Percentiles rank a stretch among this genome's conserved stretches.
These are phyloP conservation scores for Dendrolimus punctatus DNA, from an alignment of 1,140 invertebrate genomes.

Conservation along the genomic window DNA sequence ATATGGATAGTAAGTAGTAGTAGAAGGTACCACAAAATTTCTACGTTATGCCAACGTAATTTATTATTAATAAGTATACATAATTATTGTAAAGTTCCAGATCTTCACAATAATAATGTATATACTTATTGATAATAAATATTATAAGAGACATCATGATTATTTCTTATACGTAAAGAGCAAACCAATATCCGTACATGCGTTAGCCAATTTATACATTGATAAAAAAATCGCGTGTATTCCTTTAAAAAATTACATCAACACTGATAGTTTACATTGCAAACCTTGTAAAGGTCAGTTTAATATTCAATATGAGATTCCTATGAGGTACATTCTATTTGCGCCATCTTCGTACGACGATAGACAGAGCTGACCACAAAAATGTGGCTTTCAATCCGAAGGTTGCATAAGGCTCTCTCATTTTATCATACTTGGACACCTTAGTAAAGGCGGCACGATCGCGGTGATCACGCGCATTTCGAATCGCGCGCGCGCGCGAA, in stretches of 20 bases:
- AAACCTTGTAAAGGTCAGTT: conserved; percentile 39
- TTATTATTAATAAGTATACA: too few relatives aligned
- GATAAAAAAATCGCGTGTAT: too few relatives aligned
- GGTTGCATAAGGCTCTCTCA: conserved; percentile 62
- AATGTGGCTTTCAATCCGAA: conserved; percentile 63
- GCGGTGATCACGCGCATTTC: conserved; percentile 38
- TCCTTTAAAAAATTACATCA: background rate
- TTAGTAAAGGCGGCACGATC: conserved; percentile 49
- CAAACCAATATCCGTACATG: too few relatives aligned
- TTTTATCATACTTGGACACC: conserved; percentile 42
- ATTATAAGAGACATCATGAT: too few relatives aligned
- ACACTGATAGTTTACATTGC: background rate
- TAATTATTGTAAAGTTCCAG: too few relatives aligned
- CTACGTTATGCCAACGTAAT: too few relatives aligned
- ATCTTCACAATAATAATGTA: too few relatives aligned
- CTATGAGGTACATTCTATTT: conserved; percentile 29
- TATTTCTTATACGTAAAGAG: too few relatives aligned
- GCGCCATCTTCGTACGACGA: conserved; percentile 45
- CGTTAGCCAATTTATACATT: too few relatives aligned
- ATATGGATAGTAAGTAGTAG: too few relatives aligned
- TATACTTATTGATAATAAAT: too few relatives aligned
- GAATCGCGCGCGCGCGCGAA: conserved; percentile 22
- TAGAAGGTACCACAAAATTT: too few relatives aligned
- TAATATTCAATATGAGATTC: conserved; percentile 20
- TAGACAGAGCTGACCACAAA: conserved; percentile 57